Percentiles rank a stretch among this genome's conserved stretches.
phyloP scores from a whole-genome alignment of 1,140 invertebrate genomes.

The Heliconius hewitsoni region DNA sequence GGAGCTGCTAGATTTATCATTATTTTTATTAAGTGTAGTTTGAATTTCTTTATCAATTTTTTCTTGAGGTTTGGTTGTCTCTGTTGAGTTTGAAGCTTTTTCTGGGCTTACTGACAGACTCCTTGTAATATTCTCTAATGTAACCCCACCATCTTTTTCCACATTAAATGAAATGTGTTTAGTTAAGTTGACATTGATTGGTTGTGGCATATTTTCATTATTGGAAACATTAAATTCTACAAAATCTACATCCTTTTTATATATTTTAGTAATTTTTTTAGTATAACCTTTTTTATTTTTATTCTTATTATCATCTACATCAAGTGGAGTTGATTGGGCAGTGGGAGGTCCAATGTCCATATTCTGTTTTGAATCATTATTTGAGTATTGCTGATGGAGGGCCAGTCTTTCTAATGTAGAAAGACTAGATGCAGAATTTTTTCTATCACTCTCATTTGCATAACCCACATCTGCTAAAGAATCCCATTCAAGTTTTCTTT shows the following conservation, averaged over 20 bases:
- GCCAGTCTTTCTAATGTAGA: slow-evolving; percentile 84
- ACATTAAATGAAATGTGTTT: slow-evolving; percentile 77
- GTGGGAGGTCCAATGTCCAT: slow-evolving; percentile 62
- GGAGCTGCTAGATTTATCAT: slow-evolving; percentile 42
- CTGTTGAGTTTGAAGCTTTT: slow-evolving; percentile 48
- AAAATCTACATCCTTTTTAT: slow-evolving; percentile 65
- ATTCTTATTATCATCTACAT: slow-evolving; percentile 51
- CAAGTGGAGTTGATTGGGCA: slow-evolving; percentile 75
- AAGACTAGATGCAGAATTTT: slow-evolving; percentile 70
- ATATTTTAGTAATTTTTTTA: slow-evolving; percentile 63
- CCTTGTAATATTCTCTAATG: slow-evolving; percentile 55
- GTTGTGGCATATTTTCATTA: slow-evolving; percentile 49
- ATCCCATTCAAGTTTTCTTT: slow-evolving; percentile 88
- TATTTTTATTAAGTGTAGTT: slow-evolving; percentile 57
- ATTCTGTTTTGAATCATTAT: slow-evolving; percentile 64
- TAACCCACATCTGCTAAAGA: slow-evolving; percentile 90
- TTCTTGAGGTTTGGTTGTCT: slow-evolving; percentile 37
- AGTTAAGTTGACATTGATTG: slow-evolving; percentile 71
- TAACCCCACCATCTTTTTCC: slow-evolving; percentile 62
- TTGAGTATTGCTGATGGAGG: slow-evolving; percentile 70
- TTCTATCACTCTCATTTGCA: slow-evolving; percentile 79
- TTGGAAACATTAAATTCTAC: slow-evolving; percentile 64
- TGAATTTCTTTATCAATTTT: slow-evolving; percentile 75
- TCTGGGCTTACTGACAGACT: slow-evolving; percentile 59
- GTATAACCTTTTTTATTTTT: slow-evolving; percentile 56